Conservation (phyloP, 2,113 vertebrate genomes). For the Brienomyrus longianalis region DNA sequence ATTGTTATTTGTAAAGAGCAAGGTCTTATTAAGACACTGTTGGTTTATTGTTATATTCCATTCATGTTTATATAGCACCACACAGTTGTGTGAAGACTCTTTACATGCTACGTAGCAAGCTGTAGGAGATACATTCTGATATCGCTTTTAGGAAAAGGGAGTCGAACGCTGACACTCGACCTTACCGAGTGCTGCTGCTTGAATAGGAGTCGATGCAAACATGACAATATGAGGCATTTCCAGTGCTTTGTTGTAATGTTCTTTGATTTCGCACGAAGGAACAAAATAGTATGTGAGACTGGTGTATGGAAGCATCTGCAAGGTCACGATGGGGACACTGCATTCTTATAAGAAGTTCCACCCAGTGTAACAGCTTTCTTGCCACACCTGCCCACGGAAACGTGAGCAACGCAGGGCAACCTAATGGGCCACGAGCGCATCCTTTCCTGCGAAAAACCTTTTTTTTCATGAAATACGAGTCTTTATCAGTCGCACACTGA, state of each 20-base stretch:
- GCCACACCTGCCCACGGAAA: neutral
- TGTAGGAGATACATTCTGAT: neutral
- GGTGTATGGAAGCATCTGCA: neutral
- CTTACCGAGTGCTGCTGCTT: neutral
- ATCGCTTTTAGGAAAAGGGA: neutral
- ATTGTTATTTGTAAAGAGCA: no score
- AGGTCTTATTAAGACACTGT: neutral
- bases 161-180: neutral
- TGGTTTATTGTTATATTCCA: neutral
- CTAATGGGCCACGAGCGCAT: neutral
- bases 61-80: neutral
- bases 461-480: neutral
- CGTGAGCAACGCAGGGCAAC: neutral
- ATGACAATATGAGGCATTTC: neutral
- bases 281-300: neutral
- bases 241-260: neutral
- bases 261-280: neutral
- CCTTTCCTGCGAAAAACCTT: neutral
- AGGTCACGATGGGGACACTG: neutral
- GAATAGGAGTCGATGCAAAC: neutral
- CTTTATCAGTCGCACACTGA: neutral
- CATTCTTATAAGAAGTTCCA: neutral
- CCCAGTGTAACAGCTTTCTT: neutral
- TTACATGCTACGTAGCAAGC: neutral
- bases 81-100: neutral